Conservation (phyloP, 2,113 vertebrate species). For the Perca flavescens region DNA sequence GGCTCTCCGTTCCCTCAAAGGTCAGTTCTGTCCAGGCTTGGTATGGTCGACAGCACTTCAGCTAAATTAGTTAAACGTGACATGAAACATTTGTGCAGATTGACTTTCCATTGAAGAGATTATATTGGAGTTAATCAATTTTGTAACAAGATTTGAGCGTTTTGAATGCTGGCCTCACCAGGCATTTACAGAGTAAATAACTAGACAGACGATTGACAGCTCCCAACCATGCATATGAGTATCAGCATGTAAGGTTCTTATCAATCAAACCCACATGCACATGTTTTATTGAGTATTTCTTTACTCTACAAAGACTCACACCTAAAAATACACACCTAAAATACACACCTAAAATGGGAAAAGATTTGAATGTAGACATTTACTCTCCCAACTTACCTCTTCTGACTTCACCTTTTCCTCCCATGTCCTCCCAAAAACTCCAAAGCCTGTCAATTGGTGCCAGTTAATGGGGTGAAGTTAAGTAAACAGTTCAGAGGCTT, state of each 20-base stretch:
- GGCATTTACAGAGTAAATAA: background rate
- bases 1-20: background rate
- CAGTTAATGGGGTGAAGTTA: conserved; percentile 53
- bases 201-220: background rate
- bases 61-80: background rate
- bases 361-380: background rate
- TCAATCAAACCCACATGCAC: background rate
- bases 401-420: conserved; percentile 19
- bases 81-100: background rate
- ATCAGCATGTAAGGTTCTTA: background rate
- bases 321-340: background rate
- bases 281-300: background rate
- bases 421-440: conserved; percentile 15
- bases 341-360: background rate
- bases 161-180: background rate
- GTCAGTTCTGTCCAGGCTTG: background rate
- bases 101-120: background rate
- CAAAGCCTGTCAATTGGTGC: conserved; percentile 43
- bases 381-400: conserved; percentile 16
- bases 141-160: background rate
- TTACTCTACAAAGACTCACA: background rate
- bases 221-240: too few relatives aligned
- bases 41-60: background rate
- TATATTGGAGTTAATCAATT: background rate
- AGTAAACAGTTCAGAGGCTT: conserved; percentile 50